These are phyloP conservation scores for Orthosia gracilis DNA, from an alignment of 2,888 invertebrate species.

Conservation along the genomic window DNA sequence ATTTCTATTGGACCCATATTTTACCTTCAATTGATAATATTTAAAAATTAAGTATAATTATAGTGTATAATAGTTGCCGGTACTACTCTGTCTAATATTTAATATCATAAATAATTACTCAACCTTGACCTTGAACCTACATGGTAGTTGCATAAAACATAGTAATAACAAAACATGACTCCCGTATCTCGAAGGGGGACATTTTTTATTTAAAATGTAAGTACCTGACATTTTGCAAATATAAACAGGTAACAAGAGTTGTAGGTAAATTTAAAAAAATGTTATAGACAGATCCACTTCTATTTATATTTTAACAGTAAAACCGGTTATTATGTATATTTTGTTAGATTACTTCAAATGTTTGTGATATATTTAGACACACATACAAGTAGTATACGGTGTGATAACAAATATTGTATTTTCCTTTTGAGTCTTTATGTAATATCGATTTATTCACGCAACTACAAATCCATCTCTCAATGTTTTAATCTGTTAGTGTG, in stretches of 20 bases:
- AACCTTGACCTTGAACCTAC: no score
- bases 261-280: neutral
- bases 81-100: neutral
- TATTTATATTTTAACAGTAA: neutral
- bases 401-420: neutral
- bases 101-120: neutral
- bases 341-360: neutral
- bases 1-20: conserved; percentile 2
- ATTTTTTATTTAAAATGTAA: neutral
- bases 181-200: no score
- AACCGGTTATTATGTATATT: conserved; percentile 1
- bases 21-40: neutral
- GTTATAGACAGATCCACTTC: neutral
- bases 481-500: neutral
- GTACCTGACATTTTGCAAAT: neutral
- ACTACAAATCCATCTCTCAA: neutral
- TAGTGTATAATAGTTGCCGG: neutral
- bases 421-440: neutral
- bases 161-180: no score
- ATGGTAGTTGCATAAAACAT: no score
- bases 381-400: no score
- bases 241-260: neutral
- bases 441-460: neutral
- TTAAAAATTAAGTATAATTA: neutral
- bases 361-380: conserved; percentile 9